Conservation (phyloP, 2,113 vertebrate species). For the Porphyrio hochstetteri region DNA sequence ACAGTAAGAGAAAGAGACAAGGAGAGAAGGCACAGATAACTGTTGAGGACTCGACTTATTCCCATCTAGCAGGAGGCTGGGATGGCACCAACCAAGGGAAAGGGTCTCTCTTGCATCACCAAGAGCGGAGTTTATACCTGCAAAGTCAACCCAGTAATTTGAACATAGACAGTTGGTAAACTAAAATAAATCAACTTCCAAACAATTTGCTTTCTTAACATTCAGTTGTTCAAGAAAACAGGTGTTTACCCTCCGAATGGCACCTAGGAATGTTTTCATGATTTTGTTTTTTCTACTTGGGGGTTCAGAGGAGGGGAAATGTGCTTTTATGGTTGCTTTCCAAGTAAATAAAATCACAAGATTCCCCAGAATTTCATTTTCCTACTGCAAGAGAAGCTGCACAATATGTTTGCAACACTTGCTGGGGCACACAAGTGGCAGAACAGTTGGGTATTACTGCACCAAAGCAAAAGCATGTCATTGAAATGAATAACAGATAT, state of each 20-base stretch:
- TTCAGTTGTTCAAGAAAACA: neutral
- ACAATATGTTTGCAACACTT: neutral
- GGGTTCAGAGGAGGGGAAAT: neutral
- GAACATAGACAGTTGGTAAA: neutral
- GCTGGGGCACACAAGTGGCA: neutral
- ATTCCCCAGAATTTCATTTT: neutral
- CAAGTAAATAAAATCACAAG: neutral
- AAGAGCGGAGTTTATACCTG: neutral
- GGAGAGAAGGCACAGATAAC: conserved; percentile 12
- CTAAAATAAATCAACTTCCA: neutral
- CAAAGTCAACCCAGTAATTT: neutral
- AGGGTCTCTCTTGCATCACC: neutral
- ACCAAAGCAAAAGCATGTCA: neutral
- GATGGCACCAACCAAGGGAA: neutral
- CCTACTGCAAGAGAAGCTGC: neutral
- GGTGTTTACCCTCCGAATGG: neutral
- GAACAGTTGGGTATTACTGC: neutral
- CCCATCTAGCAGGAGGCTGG: neutral
- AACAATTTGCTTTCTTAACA: neutral
- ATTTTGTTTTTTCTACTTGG: neutral
- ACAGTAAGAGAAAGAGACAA: conserved; percentile 29
- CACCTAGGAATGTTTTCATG: neutral
- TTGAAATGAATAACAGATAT: neutral
- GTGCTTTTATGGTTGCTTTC: neutral
- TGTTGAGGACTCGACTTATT: neutral